These are phyloP conservation scores for Sternotherus odoratus DNA, from an alignment of 2,797 vertebrate species.

Conservation along the genomic window DNA sequence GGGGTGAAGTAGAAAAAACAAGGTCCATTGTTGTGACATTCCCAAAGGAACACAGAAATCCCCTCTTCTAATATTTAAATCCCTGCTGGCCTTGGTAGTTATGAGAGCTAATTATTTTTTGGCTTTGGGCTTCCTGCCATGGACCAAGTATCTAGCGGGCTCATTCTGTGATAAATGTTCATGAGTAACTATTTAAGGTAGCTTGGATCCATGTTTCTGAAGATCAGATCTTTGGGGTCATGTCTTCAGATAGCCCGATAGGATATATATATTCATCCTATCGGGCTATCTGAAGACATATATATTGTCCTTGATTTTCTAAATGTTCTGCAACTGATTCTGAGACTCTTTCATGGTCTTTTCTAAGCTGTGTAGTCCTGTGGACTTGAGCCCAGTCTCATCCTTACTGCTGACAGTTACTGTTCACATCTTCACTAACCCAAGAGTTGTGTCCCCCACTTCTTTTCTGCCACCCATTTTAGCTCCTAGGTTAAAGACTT, in stretches of 20 bases:
- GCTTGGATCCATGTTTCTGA: neutral
- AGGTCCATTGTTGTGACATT: neutral
- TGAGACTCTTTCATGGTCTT: neutral
- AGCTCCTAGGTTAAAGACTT: neutral
- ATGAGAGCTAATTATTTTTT: neutral
- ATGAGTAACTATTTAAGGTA: neutral
- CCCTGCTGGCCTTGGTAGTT: neutral
- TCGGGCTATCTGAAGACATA: too few relatives aligned
- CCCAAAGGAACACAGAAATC: neutral
- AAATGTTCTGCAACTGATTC: fast-evolving
- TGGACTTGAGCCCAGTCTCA: fast-evolving
- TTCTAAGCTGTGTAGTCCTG: fast-evolving
- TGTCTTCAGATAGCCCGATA: neutral
- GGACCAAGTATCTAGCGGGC: neutral
- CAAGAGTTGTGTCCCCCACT: neutral
- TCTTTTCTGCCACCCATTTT: fast-evolving
- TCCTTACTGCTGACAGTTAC: fast-evolving
- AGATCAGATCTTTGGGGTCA: neutral
- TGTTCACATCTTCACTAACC: fast-evolving
- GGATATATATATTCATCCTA: fast-evolving
- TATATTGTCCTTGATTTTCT: neutral
- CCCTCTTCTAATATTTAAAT: neutral
- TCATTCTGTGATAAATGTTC: neutral
- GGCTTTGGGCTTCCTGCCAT: neutral
- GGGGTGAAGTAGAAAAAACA: neutral